Evolutionary conservation across 2,888 invertebrate genomes (phyloP).

Genomic region (Tholera decimalis): DNA sequence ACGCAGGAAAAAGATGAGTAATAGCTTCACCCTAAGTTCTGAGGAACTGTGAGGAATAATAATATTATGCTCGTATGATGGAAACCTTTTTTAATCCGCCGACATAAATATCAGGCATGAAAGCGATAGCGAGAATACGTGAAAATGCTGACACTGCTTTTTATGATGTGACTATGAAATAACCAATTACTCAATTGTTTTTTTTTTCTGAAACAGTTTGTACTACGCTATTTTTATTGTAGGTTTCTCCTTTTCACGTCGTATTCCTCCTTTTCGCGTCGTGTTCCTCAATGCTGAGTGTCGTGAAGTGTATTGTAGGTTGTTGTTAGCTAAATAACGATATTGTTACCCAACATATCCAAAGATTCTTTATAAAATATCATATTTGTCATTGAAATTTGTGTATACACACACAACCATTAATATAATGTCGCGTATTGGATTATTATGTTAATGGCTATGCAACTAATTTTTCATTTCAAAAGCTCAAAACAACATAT

Average conservation of each 20-base stretch:
- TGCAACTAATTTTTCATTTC: slow-evolving; percentile 29
- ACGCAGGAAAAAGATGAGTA: slow-evolving; percentile 88
- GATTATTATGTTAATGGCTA: slow-evolving; percentile 12
- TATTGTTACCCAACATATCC: neutral
- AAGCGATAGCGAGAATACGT: slow-evolving; percentile 63
- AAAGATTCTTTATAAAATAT: neutral
- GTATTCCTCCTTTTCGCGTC: too few relatives aligned
- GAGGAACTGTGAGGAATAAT: slow-evolving; percentile 88
- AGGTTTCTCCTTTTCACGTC: too few relatives aligned
- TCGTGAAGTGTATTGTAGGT: too few relatives aligned
- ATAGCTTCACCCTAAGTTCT: slow-evolving; percentile 84
- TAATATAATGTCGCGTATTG: neutral
- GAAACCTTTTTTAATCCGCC: slow-evolving; percentile 84
- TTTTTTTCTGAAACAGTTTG: neutral
- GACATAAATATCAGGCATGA: slow-evolving; percentile 73
- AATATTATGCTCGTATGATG: slow-evolving; percentile 86
- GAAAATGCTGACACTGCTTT: slow-evolving; percentile 51
- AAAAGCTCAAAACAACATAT: slow-evolving; percentile 13
- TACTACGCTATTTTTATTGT: too few relatives aligned
- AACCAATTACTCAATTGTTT: slow-evolving; percentile 1
- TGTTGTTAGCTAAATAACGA: neutral
- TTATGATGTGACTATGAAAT: slow-evolving; percentile 48
- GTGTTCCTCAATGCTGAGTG: too few relatives aligned
- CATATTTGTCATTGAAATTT: neutral
- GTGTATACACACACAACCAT: neutral